Evolutionary conservation across 2,113 vertebrate species (phyloP), one percentile per base, ranked within the genome.

Genomic region (Machaerirhynchus nigripectus): DNA sequence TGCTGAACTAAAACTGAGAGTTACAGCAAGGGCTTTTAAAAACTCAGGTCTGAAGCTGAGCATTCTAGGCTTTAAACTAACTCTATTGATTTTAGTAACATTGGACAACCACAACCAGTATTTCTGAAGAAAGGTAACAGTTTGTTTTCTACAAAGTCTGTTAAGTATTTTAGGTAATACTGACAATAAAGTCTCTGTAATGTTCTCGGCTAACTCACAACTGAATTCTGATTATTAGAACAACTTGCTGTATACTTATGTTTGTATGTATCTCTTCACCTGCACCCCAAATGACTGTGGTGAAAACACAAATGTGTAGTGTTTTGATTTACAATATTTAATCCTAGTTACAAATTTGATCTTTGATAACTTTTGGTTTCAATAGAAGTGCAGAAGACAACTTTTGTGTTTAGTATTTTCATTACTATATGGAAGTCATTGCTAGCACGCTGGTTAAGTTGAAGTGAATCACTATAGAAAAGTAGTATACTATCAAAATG

Each of bases 391-490:
- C 20, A 59, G 30, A 85, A 86, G 22, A 49, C 81, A 52, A 67
- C 42, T 90, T 81, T 59, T 50, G 18, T 82, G 37, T 68, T 79
- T 46, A 83, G 6, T 47, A 46, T 84, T 89, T 83, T 76, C 49
- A n/a, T 56, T 81, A 75, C 52, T 90, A 37, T 74, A 84, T 27
- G 56, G 52, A 85, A 88, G 23, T 52, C 4, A 74, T 10, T 89
- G 64, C 11, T 37, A 94, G n/a, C 80, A 91, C 69, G 79, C 71
- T 69, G 85, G 42, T 84, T 64, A 56, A 52, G 57, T 7, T 95
- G 87, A 94, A 89, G 49, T 84, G 56, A 91, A 89, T 87, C 74
- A 79, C 63, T 90, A 55, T 60, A 88, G 52, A 85, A 74, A 84
- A 46, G 39, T 4, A 69, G 69, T 16, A 28, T 26, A 91, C 11